These are phyloP conservation scores for Actinemys pallida DNA, from an alignment of 2,113 vertebrate genomes.

Conservation along the genomic window DNA sequence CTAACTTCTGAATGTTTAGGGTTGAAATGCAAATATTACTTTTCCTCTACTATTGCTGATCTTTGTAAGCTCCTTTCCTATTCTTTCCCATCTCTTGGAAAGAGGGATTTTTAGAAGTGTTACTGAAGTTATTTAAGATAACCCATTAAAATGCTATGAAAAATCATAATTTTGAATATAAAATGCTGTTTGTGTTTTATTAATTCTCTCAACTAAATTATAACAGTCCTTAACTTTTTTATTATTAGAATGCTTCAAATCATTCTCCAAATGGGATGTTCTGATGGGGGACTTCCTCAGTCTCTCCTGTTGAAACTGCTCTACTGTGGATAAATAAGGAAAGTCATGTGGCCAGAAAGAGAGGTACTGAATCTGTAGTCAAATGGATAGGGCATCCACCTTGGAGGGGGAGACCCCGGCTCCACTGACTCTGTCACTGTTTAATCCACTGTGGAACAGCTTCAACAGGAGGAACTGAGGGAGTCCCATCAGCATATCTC, in stretches of 20 bases:
- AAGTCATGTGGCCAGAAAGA: no score
- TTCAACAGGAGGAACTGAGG: no score
- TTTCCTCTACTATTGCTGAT: neutral
- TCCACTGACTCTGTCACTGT: no score
- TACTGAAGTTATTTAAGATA: conserved; percentile 3
- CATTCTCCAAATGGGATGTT: neutral
- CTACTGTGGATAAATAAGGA: no score
- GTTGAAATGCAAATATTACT: neutral
- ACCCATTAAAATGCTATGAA: neutral
- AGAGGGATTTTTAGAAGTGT: conserved; percentile 10
- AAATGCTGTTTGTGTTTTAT: neutral
- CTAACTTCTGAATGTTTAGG: neutral
- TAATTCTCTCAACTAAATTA: neutral
- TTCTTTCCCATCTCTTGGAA: conserved; percentile 18
- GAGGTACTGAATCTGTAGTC: no score
- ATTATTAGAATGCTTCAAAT: conserved; percentile 1
- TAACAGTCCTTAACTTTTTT: conserved; percentile 17
- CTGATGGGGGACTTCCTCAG: no score
- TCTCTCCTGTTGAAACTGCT: no score
- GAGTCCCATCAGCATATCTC: no score
- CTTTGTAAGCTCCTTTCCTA: neutral
- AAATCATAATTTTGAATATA: neutral
- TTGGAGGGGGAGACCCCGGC: no score
- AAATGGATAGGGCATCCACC: no score
- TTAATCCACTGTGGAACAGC: no score